Evolutionary conservation across 2,888 invertebrate species (phyloP).

Genomic region (Icerya purchasi): DNA sequence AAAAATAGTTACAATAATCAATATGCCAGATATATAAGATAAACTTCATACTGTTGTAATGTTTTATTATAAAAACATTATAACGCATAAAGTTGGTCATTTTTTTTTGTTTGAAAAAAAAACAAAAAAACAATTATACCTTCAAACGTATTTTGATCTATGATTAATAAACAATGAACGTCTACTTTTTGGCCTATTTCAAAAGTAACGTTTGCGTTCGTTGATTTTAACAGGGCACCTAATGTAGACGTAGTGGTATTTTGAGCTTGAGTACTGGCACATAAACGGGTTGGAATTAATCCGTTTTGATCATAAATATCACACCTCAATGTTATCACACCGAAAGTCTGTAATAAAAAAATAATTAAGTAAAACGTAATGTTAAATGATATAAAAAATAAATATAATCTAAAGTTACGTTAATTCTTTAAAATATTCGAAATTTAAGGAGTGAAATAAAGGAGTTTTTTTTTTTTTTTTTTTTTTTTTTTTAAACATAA

Average conservation of each 20-base stretch:
- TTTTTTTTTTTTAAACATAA: too few relatives aligned
- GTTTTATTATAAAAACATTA: too few relatives aligned
- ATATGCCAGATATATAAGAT: background rate
- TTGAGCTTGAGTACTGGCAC: conserved; percentile 53
- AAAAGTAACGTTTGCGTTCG: conserved; percentile 19
- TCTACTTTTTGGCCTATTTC: conserved; percentile 69
- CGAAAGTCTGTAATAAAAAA: conserved; percentile 49
- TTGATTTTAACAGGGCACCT: conserved; percentile 21
- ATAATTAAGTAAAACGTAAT: too few relatives aligned
- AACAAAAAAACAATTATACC: conserved; percentile 23
- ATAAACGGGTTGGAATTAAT: background rate
- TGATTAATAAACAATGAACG: conserved; percentile 67
- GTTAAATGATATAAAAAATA: too few relatives aligned
- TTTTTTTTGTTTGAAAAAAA: background rate
- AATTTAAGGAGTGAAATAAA: too few relatives aligned
- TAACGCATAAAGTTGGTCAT: too few relatives aligned
- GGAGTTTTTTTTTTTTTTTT: too few relatives aligned
- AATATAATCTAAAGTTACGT: too few relatives aligned
- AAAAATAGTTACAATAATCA: background rate
- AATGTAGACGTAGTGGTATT: conserved; percentile 35
- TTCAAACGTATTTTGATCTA: conserved; percentile 94
- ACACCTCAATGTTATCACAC: conserved; percentile 78
- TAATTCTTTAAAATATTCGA: too few relatives aligned
- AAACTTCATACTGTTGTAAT: too few relatives aligned
- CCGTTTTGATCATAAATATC: conserved; percentile 36